phyloP scores from a whole-genome alignment of 53 echinoderm and acorn worm genomes.

The Paracentrotus lividus region DNA sequence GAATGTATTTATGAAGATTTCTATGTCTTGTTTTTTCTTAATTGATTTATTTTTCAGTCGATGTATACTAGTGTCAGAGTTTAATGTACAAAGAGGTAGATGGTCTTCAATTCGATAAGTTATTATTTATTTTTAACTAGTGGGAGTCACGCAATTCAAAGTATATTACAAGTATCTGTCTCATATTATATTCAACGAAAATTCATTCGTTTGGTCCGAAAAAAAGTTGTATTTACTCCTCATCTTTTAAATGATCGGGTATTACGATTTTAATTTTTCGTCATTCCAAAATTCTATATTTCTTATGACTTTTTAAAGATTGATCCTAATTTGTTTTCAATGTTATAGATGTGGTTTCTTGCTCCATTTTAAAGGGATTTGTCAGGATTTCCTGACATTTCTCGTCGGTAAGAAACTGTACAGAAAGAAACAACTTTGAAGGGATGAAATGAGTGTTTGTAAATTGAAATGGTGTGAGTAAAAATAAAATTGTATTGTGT shows the following conservation, averaged over 20 bases:
- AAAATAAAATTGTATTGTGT: slow-evolving; percentile 64
- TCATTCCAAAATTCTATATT: slow-evolving; percentile 62
- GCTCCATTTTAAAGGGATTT: background rate
- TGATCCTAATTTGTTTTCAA: slow-evolving; percentile 11
- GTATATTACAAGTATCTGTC: slow-evolving; percentile 41
- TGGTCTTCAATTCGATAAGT: slow-evolving; percentile 56
- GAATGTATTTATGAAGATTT: slow-evolving; percentile 62
- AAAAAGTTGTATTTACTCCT: slow-evolving; percentile 4
- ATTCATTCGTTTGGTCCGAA: background rate
- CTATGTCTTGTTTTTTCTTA: slow-evolving; percentile 45
- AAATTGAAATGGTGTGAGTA: slow-evolving; percentile 66
- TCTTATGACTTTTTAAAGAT: slow-evolving; percentile 32
- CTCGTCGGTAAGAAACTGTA: background rate
- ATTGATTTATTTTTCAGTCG: slow-evolving; percentile 48
- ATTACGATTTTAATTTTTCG: slow-evolving; percentile 37
- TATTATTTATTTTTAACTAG: slow-evolving; percentile 63
- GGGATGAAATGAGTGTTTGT: slow-evolving; percentile 48
- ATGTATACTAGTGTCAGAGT: slow-evolving; percentile 48
- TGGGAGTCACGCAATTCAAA: slow-evolving; percentile 55
- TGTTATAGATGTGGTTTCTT: slow-evolving; percentile 11
- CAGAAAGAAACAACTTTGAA: slow-evolving; percentile 46
- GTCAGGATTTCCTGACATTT: slow-evolving; percentile 7
- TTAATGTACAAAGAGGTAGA: slow-evolving; percentile 62
- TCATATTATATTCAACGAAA: background rate
- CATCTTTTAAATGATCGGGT: slow-evolving; percentile 1